Evolutionary conservation across 2,888 invertebrate genomes (phyloP), one percentile per base, ranked within the genome.

Genomic region (Augochlorella aurata): DNA sequence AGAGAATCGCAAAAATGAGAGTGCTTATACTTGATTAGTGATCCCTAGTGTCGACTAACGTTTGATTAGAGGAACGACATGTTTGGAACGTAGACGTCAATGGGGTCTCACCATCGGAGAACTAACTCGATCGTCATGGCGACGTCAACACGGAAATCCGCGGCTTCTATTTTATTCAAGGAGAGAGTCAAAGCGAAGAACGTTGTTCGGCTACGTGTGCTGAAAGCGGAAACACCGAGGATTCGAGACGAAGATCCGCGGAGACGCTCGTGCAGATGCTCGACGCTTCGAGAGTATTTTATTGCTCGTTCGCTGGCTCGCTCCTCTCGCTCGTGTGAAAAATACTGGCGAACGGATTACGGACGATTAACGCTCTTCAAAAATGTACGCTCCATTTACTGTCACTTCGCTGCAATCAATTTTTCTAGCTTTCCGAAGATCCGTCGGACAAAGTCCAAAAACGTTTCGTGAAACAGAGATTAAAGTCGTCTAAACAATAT

Each of bases 141-240:
- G 66, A n/a, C 74, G 82, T 83, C 83, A 82, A 82, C 82, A 82
- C 70, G 77, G 69, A 74, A 77, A 83, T 82, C 83, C 83, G 54
- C 68, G 67, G 77, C 61, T 75, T 82, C 77, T 78, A 83, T 78
- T 83, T 83, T 83, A 83, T 83, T 83, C 83, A 74, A 76, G 61
- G 52, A 65, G 82, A 81, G 68, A 82, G 83, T 71, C 77, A 54
- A 78, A 83, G 78, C 74, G 74, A 72, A 77, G 83, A 83, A 83
- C 83, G 75, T 78, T 83, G 74, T 75, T 69, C 83, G 61, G 18
- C 50, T 83, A 83, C 83, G 83, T 83, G 83, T 77, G 63, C 74
- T 74, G 83, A 78, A 83, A 83, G 50, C 84, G 72, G 75, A 78
- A 83, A 69, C 74, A 45, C 69, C 44, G 49, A 29, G 58, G 67